Conservation (phyloP, 2,888 invertebrate genomes). For the Sepiola atlantica region DNA sequence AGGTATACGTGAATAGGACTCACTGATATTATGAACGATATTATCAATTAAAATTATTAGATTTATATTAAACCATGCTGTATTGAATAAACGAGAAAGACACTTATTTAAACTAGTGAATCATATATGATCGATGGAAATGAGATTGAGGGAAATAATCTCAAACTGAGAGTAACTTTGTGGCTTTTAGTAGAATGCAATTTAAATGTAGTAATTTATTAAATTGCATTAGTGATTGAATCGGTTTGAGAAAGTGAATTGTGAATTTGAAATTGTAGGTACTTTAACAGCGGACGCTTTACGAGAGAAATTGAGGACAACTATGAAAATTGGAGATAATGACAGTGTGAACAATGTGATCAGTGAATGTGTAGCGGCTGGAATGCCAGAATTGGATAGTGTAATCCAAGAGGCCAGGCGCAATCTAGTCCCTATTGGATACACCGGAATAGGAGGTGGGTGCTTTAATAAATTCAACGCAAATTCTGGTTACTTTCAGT, state of each 20-base stretch:
- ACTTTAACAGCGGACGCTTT: not conserved
- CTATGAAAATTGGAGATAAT: not conserved
- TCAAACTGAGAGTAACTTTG: too few species aligned
- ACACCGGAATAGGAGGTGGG: not conserved
- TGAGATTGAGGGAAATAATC: too few species aligned
- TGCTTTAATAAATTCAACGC: not conserved
- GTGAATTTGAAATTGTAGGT: not conserved
- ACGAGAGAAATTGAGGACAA: not conserved
- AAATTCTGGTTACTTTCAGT: too few species aligned
- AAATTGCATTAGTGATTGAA: not conserved
- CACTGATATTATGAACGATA: too few species aligned
- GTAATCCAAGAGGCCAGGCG: slow-evolving; percentile 21
- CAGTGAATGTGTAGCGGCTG: slow-evolving; percentile 33
- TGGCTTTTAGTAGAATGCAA: too few species aligned
- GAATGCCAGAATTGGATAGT: slow-evolving; percentile 32
- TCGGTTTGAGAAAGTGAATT: not conserved
- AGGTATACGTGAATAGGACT: too few species aligned
- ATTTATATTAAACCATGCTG: too few species aligned
- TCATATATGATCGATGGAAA: too few species aligned
- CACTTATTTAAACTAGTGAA: too few species aligned
- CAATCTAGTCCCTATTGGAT: not conserved
- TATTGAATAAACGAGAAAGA: too few species aligned
- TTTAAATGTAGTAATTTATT: too few species aligned
- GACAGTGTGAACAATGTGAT: not conserved
- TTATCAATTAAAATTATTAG: too few species aligned